These are phyloP conservation scores for Scleropages formosus DNA, from an alignment of 2,797 vertebrate genomes.

Conservation along the genomic window DNA sequence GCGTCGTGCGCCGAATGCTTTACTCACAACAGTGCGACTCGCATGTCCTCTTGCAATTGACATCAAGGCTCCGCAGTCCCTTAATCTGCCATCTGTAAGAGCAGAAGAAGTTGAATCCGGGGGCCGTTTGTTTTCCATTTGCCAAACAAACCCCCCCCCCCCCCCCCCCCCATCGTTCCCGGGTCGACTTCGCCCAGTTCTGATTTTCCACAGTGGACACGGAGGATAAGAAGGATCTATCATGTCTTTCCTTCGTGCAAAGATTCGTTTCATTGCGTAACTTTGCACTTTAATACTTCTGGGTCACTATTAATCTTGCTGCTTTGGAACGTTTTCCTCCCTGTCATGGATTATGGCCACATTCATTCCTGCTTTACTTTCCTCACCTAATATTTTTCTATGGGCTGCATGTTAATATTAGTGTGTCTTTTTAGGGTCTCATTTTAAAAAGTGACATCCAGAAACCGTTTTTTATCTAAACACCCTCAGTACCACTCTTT, in stretches of 20 bases:
- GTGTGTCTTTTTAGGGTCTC: not conserved
- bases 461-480: not conserved
- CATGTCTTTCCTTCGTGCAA: not conserved
- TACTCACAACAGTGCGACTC: constrained; percentile 24
- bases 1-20: not conserved
- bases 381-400: not conserved
- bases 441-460: not conserved
- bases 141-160: constrained; percentile 40
- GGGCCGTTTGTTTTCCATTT: constrained; percentile 70
- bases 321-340: not conserved
- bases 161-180: no score
- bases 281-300: not conserved
- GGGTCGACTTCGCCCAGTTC: not conserved
- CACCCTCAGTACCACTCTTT: no score
- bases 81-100: constrained; percentile 68
- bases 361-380: not conserved
- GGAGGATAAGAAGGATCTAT: not conserved
- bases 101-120: constrained; percentile 51
- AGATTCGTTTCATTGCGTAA: not conserved
- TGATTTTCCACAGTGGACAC: not conserved
- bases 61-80: constrained; percentile 67
- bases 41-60: constrained; percentile 50
- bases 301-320: not conserved
- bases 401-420: not conserved
- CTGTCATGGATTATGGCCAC: not conserved